Conservation (phyloP, 1,140 invertebrate genomes). For the Diachasmimorpha longicaudata region DNA sequence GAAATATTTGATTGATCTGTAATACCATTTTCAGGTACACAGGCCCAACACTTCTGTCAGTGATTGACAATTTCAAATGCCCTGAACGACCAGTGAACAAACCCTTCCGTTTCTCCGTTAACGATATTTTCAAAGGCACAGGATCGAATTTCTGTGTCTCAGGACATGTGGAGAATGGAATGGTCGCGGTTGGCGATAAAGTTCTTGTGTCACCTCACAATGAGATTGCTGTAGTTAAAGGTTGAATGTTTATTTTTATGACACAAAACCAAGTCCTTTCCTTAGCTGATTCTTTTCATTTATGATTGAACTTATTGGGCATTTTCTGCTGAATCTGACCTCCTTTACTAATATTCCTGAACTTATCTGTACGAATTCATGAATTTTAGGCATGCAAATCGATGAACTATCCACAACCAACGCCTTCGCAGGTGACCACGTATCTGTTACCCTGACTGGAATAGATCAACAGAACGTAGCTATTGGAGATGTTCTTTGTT, state of each 20-base stretch:
- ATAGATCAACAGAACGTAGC: conserved; percentile 84
- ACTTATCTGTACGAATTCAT: not conserved
- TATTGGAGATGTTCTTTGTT: conserved; percentile 87
- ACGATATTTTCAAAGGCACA: conserved; percentile 94
- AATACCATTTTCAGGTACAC: conserved; percentile 49
- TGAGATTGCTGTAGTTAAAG: conserved; percentile 79
- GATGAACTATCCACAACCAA: conserved; percentile 76
- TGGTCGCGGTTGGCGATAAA: conserved; percentile 84
- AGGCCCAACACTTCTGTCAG: conserved; percentile 52
- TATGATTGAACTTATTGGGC: too few species aligned
- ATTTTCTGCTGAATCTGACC: too few species aligned
- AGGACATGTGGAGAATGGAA: conserved; percentile 91
- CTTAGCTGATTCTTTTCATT: too few species aligned
- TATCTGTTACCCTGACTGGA: conserved; percentile 80
- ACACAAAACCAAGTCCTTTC: too few species aligned
- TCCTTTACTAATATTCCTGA: too few species aligned
- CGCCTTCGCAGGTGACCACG: conserved; percentile 95
- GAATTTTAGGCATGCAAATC: conserved; percentile 66
- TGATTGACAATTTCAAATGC: conserved; percentile 78
- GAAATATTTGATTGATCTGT: not conserved
- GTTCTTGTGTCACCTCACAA: conserved; percentile 86
- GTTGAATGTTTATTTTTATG: conserved; percentile 43
- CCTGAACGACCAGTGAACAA: conserved; percentile 85
- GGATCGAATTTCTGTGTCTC: conserved; percentile 86
- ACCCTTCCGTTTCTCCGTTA: conserved; percentile 89